Percentiles rank a stretch among this genome's conserved stretches.
These are phyloP conservation scores for Mallotus villosus DNA, from an alignment of 2,797 vertebrate species.

Conservation along the genomic window DNA sequence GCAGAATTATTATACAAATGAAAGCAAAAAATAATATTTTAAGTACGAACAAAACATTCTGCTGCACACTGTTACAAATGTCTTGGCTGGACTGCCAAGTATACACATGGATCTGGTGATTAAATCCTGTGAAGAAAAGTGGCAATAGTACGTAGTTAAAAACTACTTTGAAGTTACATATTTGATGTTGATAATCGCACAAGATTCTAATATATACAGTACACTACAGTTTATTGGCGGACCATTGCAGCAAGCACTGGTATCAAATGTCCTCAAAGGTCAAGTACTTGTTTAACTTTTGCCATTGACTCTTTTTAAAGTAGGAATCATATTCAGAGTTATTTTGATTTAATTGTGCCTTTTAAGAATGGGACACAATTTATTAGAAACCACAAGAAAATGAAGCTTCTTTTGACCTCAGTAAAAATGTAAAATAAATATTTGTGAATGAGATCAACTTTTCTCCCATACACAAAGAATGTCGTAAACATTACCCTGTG, in stretches of 20 bases:
- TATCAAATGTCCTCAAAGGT: not conserved
- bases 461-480: not conserved
- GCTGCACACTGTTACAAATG: slow-evolving; percentile 37
- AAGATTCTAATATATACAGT: not conserved
- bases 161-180: too few species aligned
- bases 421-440: too few species aligned
- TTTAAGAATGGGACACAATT: not conserved
- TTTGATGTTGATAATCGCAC: not conserved
- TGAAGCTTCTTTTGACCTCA: not conserved
- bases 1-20: slow-evolving; percentile 25
- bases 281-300: not conserved
- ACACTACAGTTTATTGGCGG: not conserved
- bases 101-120: not conserved
- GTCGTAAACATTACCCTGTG: not conserved
- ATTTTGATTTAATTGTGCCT: not conserved
- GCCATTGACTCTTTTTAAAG: not conserved
- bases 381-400: not conserved
- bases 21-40: not conserved
- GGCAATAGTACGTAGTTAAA: too few species aligned
- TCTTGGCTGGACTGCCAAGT: not conserved
- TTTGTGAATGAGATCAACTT: too few species aligned
- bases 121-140: too few species aligned
- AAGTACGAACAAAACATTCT: not conserved
- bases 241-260: not conserved
- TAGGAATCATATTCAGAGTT: not conserved